Conservation (phyloP, 2,888 invertebrate species). For the Halocaridina rubra region DNA sequence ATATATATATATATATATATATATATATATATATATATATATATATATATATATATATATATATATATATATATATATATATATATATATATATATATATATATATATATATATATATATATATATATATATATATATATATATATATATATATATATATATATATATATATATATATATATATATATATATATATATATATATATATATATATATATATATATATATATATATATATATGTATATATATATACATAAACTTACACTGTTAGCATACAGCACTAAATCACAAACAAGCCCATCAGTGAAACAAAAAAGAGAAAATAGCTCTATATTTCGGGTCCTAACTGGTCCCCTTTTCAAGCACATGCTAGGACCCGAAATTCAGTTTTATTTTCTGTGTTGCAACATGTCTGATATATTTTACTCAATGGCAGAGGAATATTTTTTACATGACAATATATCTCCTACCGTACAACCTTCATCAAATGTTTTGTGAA, state of each 20-base stretch:
- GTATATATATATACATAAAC: neutral
- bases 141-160: neutral
- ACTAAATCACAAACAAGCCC: too few species aligned
- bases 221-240: neutral
- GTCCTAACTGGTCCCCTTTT: too few species aligned
- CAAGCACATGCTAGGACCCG: too few species aligned
- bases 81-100: neutral
- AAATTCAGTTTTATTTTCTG: too few species aligned
- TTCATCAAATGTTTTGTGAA: too few species aligned
- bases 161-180: neutral
- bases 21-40: conserved; percentile 8
- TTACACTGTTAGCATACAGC: neutral
- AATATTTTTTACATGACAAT: too few species aligned
- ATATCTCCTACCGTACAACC: too few species aligned
- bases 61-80: neutral
- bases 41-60: neutral
- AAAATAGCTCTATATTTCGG: neutral
- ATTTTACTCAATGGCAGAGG: too few species aligned
- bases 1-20: neutral
- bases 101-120: neutral
- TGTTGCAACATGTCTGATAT: too few species aligned
- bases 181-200: neutral
- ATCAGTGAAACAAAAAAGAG: neutral
- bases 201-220: neutral
- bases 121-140: neutral